Percentiles rank a stretch among this genome's conserved stretches.
Evolutionary conservation across 1,140 invertebrate species (phyloP).

Genomic region (Caerostris darwini): DNA sequence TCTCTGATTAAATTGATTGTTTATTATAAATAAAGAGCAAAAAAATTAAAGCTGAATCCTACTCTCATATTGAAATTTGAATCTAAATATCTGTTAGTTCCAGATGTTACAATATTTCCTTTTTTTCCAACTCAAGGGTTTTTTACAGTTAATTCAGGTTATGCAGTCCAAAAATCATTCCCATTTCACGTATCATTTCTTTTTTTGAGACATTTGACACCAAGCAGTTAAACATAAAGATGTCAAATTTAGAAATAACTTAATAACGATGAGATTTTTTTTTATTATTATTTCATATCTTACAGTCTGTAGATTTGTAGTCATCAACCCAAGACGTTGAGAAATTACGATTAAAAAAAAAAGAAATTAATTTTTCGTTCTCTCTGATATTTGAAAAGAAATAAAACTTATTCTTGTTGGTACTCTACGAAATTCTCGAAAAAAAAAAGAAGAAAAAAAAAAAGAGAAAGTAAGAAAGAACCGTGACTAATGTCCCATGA

Average conservation of each 20-base stretch:
- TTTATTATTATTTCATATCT: not conserved
- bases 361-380: not conserved
- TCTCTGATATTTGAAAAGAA: slow-evolving; percentile 25
- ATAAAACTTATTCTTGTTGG: not conserved
- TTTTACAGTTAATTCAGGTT: not conserved
- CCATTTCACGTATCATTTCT: not conserved
- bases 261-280: too few species aligned
- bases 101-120: not conserved
- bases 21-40: not conserved
- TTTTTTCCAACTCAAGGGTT: not conserved
- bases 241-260: not conserved
- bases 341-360: not conserved
- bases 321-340: not conserved
- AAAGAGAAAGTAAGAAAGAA: not conserved
- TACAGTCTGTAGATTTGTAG: not conserved
- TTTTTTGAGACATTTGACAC: not conserved
- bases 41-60: not conserved
- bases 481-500: slow-evolving; percentile 47
- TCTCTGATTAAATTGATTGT: too few species aligned
- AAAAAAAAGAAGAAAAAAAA: not conserved
- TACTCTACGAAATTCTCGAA: not conserved
- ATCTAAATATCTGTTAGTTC: not conserved
- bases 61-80: not conserved
- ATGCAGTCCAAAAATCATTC: not conserved
- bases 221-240: not conserved